These are phyloP conservation scores for Cyanistes caeruleus DNA, from an alignment of 2,113 vertebrate genomes.

Conservation along the genomic window DNA sequence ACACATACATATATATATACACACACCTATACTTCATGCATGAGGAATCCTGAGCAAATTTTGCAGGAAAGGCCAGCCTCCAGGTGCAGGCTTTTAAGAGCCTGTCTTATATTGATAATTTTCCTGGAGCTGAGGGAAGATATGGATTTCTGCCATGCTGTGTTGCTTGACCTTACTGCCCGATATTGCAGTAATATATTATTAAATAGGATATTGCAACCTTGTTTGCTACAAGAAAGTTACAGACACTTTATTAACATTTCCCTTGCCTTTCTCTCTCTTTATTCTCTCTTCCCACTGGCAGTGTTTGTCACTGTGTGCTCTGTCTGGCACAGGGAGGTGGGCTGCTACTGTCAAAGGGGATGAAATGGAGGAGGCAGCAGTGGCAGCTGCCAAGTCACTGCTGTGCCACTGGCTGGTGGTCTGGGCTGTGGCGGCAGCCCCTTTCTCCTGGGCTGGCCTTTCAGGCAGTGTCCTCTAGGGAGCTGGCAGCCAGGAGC, in stretches of 20 bases:
- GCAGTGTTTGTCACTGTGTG: rapidly evolving
- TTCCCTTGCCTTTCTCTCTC: not conserved
- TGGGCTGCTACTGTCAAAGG: not conserved
- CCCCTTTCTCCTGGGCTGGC: not conserved
- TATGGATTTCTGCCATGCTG: rapidly evolving
- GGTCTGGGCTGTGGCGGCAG: not conserved
- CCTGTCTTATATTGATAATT: not conserved
- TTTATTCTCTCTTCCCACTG: not conserved
- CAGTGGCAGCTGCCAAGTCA: not conserved
- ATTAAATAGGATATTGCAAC: too few relatives aligned
- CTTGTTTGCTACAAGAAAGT: not conserved
- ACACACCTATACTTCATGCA: not conserved
- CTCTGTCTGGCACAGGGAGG: not conserved
- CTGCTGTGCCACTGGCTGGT: not conserved
- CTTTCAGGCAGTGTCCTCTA: not conserved
- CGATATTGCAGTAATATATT: too few relatives aligned
- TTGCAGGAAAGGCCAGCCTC: not conserved
- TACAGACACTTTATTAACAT: rapidly evolving
- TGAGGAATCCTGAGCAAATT: not conserved
- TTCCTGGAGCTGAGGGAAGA: not conserved
- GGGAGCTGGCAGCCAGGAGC: not conserved
- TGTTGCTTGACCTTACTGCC: not conserved
- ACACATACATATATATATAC: too few relatives aligned
- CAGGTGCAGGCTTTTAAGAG: not conserved
- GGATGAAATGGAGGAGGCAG: not conserved